phyloP scores from a whole-genome alignment of 1,140 invertebrate species.

The Rhopalosiphum padi region DNA sequence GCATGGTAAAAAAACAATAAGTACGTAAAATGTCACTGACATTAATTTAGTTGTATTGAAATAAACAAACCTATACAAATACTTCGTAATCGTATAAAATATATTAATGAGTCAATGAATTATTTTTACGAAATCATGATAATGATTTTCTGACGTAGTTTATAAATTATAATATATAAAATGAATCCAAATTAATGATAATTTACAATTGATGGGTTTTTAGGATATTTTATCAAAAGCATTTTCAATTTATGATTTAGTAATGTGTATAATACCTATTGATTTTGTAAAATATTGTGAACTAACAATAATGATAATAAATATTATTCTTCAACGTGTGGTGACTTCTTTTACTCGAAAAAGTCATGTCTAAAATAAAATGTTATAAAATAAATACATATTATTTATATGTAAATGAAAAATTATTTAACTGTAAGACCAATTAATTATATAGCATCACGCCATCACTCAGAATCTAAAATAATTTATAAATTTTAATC shows the following conservation, averaged over 20 bases:
- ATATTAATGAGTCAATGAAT: background rate
- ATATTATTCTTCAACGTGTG: background rate
- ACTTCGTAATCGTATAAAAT: background rate
- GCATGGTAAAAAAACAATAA: background rate
- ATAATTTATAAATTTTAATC: too few species aligned
- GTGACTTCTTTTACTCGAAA: too few species aligned
- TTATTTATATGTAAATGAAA: too few species aligned
- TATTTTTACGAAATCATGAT: background rate
- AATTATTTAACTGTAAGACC: too few species aligned
- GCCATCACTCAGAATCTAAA: too few species aligned
- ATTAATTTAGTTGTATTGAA: background rate
- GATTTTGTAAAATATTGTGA: background rate
- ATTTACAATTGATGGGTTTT: background rate
- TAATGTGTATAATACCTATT: background rate
- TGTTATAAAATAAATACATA: too few species aligned
- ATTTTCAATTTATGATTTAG: background rate
- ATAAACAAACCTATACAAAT: background rate
- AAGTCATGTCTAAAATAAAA: too few species aligned
- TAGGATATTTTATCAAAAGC: background rate
- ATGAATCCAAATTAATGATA: background rate
- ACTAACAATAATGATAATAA: background rate
- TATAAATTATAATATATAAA: background rate
- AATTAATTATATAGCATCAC: too few species aligned
- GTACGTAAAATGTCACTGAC: background rate
- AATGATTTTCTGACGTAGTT: background rate